Conservation (phyloP, 2,797 vertebrate genomes). For the Sylvilagus floridanus region DNA sequence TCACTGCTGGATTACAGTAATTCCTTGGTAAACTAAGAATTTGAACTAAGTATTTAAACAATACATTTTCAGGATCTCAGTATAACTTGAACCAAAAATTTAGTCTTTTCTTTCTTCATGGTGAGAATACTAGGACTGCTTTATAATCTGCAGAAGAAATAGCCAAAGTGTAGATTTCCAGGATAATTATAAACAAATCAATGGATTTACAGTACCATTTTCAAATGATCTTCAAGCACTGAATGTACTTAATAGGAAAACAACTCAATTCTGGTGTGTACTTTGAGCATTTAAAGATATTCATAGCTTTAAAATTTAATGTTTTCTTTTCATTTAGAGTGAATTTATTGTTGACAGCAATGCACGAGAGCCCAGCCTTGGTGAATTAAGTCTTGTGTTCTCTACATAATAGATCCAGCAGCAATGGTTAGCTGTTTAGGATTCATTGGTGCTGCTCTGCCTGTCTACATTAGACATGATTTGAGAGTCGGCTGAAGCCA, state of each 20-base stretch:
- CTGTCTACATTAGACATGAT: constrained; percentile 54
- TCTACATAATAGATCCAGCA: constrained; percentile 53
- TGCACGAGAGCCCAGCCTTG: constrained; percentile 14
- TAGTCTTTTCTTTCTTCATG: neutral
- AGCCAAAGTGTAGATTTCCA: constrained; percentile 8
- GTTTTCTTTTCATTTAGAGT: constrained; percentile 68
- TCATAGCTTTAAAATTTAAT: constrained; percentile 69
- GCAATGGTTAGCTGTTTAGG: constrained; percentile 54
- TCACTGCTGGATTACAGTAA: neutral
- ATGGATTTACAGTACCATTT: constrained; percentile 65
- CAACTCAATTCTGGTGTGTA: constrained; percentile 66
- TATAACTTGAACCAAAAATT: constrained; percentile 12
- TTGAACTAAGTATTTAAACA: constrained; percentile 30
- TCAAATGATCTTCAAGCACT: constrained; percentile 75
- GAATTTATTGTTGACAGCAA: constrained; percentile 68
- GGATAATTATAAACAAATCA: constrained; percentile 70
- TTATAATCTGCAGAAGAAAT: constrained; percentile 66
- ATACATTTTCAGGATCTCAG: constrained; percentile 31
- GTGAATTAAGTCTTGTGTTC: constrained; percentile 64
- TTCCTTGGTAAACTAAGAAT: constrained; percentile 60
- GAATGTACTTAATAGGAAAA: constrained; percentile 48
- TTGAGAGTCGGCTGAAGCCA: neutral
- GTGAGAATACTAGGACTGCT: constrained; percentile 15
- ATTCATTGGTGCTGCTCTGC: constrained; percentile 15
- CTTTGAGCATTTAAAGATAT: constrained; percentile 71